A percentile compares a stretch with the other conserved stretches of the same genome.
Conservation (phyloP, 2,797 vertebrate genomes). For the Molossus alvarezi region DNA sequence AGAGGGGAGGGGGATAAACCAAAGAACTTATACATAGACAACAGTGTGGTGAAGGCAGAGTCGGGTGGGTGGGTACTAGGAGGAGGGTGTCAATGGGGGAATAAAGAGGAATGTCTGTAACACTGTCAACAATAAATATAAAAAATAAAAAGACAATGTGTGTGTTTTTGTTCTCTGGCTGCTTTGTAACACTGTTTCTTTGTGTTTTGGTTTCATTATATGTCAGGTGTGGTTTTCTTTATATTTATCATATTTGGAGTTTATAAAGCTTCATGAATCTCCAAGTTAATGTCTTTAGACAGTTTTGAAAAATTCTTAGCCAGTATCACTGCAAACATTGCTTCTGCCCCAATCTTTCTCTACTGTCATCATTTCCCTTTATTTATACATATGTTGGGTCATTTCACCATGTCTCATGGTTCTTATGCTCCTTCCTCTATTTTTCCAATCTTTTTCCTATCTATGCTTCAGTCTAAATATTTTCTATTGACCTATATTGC, state of each 20-base stretch:
- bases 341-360: not conserved
- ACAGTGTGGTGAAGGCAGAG: too few species aligned
- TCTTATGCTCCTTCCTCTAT: not conserved
- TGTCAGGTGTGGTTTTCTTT: not conserved
- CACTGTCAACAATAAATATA: too few species aligned
- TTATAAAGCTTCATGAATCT: conserved; percentile 13
- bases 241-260: not conserved
- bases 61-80: too few species aligned
- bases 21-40: too few species aligned
- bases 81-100: too few species aligned
- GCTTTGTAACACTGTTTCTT: conserved; percentile 8
- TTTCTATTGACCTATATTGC: not conserved
- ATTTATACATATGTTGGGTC: not conserved
- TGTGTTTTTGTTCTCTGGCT: not conserved
- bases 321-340: not conserved
- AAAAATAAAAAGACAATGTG: not conserved
- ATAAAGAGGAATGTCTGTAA: too few species aligned
- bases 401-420: not conserved
- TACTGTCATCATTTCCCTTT: not conserved
- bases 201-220: not conserved
- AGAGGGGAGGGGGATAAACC: too few species aligned
- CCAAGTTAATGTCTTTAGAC: not conserved
- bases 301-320: not conserved
- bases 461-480: not conserved
- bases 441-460: conserved; percentile 19